phyloP scores from a whole-genome alignment of 2,797 vertebrate species.

The Psittacula echo region DNA sequence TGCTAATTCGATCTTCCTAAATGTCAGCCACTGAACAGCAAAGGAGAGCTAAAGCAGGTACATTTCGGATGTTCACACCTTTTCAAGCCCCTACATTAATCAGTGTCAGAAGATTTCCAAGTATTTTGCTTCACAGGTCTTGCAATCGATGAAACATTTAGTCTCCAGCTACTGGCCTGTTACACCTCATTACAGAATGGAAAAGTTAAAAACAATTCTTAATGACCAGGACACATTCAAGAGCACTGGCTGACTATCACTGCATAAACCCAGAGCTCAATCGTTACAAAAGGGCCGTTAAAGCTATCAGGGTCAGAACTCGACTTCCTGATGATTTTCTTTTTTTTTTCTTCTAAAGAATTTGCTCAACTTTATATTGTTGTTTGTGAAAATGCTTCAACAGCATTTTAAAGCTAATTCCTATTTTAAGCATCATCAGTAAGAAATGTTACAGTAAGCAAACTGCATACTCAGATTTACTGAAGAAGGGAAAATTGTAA shows the following conservation, averaged over 20 bases:
- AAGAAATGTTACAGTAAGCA: not conserved
- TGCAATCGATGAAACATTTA: conserved; percentile 48
- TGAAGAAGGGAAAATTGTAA: not conserved
- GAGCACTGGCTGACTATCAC: conserved; percentile 29
- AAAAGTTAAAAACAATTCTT: conserved; percentile 33
- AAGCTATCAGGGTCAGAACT: not conserved
- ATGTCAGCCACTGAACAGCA: conserved; percentile 23
- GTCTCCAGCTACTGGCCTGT: conserved; percentile 21
- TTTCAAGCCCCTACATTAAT: conserved; percentile 12
- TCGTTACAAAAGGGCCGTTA: not conserved
- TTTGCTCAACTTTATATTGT: not conserved
- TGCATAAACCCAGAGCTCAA: not conserved
- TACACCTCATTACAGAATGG: conserved; percentile 13
- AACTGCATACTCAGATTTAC: not conserved
- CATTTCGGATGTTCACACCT: conserved; percentile 23
- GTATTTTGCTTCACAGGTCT: conserved; percentile 35
- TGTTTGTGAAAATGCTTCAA: not conserved
- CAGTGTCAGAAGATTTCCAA: conserved; percentile 47
- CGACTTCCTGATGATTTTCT: not conserved
- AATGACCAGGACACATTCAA: conserved; percentile 49
- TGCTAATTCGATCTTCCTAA: conserved; percentile 50
- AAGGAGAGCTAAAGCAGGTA: conserved; percentile 19
- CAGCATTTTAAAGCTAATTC: not conserved
- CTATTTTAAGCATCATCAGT: not conserved
- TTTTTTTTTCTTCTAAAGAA: not conserved